Conservation (phyloP, 2,113 vertebrate genomes). For the Elgaria multicarinata region DNA sequence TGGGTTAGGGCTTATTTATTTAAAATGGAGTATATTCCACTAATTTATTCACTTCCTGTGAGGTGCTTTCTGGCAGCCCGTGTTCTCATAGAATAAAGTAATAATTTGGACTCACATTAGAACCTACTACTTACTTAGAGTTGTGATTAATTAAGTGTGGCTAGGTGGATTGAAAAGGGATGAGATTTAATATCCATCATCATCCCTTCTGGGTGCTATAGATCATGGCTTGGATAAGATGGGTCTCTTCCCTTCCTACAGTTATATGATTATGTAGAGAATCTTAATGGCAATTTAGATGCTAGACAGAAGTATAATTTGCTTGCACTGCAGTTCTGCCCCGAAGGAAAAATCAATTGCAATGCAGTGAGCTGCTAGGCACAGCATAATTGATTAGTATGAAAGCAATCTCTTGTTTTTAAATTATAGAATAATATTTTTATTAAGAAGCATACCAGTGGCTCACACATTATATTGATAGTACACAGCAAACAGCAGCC, state of each 20-base stretch:
- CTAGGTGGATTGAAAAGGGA: slow-evolving; percentile 6
- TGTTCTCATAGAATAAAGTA: not conserved
- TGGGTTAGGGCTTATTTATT: not conserved
- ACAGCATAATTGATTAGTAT: slow-evolving; percentile 7
- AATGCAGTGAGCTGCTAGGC: not conserved
- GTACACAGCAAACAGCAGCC: not conserved
- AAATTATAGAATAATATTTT: slow-evolving; percentile 16
- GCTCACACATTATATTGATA: not conserved
- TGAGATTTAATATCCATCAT: slow-evolving; percentile 7
- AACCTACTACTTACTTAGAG: not conserved
- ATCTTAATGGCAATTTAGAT: slow-evolving; percentile 13
- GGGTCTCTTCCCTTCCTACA: not conserved
- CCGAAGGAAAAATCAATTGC: slow-evolving; percentile 18
- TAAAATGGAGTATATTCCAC: not conserved
- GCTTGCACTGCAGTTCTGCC: not conserved
- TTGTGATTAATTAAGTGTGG: slow-evolving; percentile 17
- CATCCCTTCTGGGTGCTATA: not conserved
- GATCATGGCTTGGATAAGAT: slow-evolving; percentile 15
- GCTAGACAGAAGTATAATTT: not conserved
- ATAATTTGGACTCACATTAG: not conserved
- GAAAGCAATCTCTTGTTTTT: slow-evolving; percentile 25
- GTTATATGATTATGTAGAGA: slow-evolving; percentile 18
- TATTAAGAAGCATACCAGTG: not conserved
- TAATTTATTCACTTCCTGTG: not conserved
- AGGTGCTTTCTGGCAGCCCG: not conserved